Evolutionary conservation across 2,888 invertebrate genomes (phyloP).

Genomic region (Melinopterus prodromus): DNA sequence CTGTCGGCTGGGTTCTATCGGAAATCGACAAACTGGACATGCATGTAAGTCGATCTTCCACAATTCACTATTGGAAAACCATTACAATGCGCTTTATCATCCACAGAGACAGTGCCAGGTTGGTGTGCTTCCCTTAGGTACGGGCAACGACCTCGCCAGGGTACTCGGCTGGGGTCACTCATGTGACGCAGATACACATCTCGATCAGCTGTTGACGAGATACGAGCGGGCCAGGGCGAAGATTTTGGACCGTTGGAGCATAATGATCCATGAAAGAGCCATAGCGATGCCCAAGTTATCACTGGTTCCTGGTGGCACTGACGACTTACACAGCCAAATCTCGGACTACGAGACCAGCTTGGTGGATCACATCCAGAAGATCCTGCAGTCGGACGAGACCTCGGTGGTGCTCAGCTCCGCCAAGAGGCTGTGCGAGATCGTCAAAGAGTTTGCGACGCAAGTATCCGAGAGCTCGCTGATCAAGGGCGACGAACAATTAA

Average conservation of each 20-base stretch:
- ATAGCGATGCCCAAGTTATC: conserved; percentile 67
- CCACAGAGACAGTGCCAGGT: conserved; percentile 90
- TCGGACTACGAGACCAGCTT: conserved; percentile 81
- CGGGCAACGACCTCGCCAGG: conserved; percentile 95
- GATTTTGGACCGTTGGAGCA: conserved; percentile 97
- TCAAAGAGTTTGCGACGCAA: conserved; percentile 76
- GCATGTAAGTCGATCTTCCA: conserved; percentile 75
- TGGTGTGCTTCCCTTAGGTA: conserved; percentile 93
- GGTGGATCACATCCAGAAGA: conserved; percentile 83
- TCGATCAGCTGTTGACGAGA: conserved; percentile 90
- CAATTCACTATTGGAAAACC: not conserved
- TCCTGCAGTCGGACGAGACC: conserved; percentile 84
- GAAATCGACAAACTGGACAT: conserved; percentile 95
- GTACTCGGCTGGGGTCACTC: conserved; percentile 97
- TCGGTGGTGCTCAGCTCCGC: conserved; percentile 76
- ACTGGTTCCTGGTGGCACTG: conserved; percentile 62
- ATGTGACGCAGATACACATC: conserved; percentile 93
- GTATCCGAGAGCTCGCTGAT: conserved; percentile 67
- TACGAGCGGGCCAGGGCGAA: conserved; percentile 97
- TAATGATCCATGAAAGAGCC: conserved; percentile 89
- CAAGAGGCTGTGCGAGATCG: conserved; percentile 74
- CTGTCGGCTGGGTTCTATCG: conserved; percentile 97
- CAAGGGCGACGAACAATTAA: conserved; percentile 69
- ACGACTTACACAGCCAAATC: conserved; percentile 64
- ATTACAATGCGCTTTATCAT: conserved; percentile 24